A percentile compares a stretch with the other conserved stretches of the same genome.
Conservation (phyloP, 2,888 invertebrate species). For the Pardosa pseudoannulata region DNA sequence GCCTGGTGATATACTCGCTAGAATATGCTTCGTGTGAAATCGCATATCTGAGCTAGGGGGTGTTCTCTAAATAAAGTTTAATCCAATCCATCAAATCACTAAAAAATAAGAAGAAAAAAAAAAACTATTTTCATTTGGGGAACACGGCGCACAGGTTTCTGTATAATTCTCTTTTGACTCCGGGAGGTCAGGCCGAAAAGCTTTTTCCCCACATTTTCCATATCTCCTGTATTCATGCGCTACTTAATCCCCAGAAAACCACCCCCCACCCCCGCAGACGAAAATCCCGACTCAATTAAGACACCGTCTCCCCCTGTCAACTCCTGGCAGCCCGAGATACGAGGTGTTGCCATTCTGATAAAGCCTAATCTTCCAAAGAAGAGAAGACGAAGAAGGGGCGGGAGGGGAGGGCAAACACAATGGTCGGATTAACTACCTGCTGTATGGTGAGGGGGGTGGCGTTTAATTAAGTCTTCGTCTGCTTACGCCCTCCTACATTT, state of each 20-base stretch:
- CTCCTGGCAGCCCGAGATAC: conserved; percentile 68
- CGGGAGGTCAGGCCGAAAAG: conserved; percentile 56
- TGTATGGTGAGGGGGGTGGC: conserved; percentile 33
- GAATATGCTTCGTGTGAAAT: too few species aligned
- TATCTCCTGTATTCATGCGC: conserved; percentile 66
- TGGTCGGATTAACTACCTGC: conserved; percentile 68
- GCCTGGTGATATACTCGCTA: too few species aligned
- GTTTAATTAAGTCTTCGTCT: conserved; percentile 64
- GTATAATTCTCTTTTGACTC: conserved; percentile 33
- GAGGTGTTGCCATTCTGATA: conserved; percentile 68
- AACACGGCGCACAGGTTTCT: conserved; percentile 7
- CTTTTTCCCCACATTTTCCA: conserved; percentile 53
- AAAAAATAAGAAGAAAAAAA: neutral
- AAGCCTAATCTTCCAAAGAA: conserved; percentile 70
- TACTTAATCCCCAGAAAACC: conserved; percentile 64
- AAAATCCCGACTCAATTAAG: conserved; percentile 47
- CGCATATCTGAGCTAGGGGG: too few species aligned
- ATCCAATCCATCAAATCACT: conserved; percentile 2
- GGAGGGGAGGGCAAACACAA: conserved; percentile 35
- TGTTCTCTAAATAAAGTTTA: neutral
- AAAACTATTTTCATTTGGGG: neutral
- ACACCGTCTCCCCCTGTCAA: conserved; percentile 50
- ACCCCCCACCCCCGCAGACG: conserved; percentile 20
- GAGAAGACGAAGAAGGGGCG: conserved; percentile 44
- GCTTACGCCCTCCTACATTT: conserved; percentile 43